Base-by-base conservation (phyloP, 2,797 vertebrate species). In the Malacoraja senta region DNA sequence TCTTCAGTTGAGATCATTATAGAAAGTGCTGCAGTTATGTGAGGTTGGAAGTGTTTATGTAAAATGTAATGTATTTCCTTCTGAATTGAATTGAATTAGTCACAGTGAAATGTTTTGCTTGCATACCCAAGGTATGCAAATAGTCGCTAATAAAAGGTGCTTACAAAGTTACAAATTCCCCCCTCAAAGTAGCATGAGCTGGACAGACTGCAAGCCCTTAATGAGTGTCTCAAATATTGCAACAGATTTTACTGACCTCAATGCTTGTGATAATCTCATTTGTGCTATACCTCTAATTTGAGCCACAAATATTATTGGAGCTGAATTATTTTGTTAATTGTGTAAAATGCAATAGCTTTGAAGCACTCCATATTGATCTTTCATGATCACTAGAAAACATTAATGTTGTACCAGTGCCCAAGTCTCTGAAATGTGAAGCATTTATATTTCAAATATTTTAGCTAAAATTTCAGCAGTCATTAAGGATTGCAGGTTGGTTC, bases 371-470 rank as follows among this genome's bases (percentile, higher is more conserved):
- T 95, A 95, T 94, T 93, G 65, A 93, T 35, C 76, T 93, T 93
- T 93, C 93, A 81, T 10, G n/a, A 93, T 65, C 63, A 79, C 61
- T 61, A 21, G n/a, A 81, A 93, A 32, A 94, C 96, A 94, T 95
- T 32, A 94, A 72, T 80, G 71, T 93, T 72, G 93, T 29, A 96
- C 94, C 72, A 44, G 44, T 44, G 44, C 44, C 44, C 61, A 38
- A 29, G 94, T 96, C 94, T 95, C 93, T 96, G 96, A 96, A 96
- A 97, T 93, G 84, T 94, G 95, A 96, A 96, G 95, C 95, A 95
- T 93, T 94, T 95, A 95, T 96, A 95, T 76, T 96, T 95, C 95
- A 97, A 97, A 97, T 97, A 96, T 97, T 97, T 96, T 96, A 97
- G 96, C 95, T 97, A 96, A 93, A 95, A 96, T 97, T 97, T 97